Conservation (phyloP, 2,113 vertebrate genomes). For the Trichechus manatus region DNA sequence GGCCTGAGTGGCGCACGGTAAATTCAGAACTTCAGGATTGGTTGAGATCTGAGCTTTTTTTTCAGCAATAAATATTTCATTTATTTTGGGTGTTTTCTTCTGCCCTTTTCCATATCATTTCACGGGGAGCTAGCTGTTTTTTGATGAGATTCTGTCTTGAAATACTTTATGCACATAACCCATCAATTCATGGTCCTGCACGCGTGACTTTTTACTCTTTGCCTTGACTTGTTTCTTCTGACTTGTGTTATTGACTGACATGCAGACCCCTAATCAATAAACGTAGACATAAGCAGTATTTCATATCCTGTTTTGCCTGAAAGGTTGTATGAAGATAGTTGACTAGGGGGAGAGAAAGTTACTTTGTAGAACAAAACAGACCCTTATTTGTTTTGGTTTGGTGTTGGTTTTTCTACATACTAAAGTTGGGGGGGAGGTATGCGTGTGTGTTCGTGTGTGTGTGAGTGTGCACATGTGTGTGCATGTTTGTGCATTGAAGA, state of each 20-base stretch:
- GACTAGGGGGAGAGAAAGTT: constrained; percentile 76
- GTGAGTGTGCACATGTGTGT: too few species aligned
- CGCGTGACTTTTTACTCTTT: constrained; percentile 42
- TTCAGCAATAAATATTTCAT: constrained; percentile 88
- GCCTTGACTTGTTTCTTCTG: constrained; percentile 26
- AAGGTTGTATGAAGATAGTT: constrained; percentile 80
- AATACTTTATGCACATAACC: constrained; percentile 57
- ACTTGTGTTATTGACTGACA: constrained; percentile 67
- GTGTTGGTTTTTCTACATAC: neutral
- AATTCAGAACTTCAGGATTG: constrained; percentile 87
- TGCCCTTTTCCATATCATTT: constrained; percentile 78
- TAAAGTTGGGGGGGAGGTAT: neutral
- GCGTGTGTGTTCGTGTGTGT: neutral
- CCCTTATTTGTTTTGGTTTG: constrained; percentile 29
- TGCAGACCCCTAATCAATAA: constrained; percentile 70
- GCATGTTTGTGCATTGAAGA: constrained; percentile 54
- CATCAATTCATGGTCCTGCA: constrained; percentile 64
- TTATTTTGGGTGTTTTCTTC: constrained; percentile 84
- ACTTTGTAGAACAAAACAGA: constrained; percentile 62
- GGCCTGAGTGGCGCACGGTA: constrained; percentile 84
- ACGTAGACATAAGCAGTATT: constrained; percentile 61
- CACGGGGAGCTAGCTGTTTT: constrained; percentile 67
- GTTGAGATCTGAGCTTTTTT: constrained; percentile 85
- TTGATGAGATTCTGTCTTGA: constrained; percentile 71
- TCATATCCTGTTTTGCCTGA: constrained; percentile 79